These are phyloP conservation scores for Drosophila greeni DNA, from an alignment of 2,888 invertebrate genomes.

Conservation along the genomic window DNA sequence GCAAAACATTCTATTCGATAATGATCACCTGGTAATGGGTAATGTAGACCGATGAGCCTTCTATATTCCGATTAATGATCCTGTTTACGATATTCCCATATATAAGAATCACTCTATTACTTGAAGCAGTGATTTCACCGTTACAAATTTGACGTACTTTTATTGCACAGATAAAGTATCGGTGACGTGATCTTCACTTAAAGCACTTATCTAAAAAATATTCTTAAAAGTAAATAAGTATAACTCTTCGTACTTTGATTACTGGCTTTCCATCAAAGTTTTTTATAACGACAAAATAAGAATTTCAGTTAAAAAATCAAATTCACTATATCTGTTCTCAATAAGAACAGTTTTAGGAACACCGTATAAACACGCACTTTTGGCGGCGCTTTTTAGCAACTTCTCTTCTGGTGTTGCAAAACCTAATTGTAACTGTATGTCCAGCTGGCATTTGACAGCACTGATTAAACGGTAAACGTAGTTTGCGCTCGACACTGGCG, in stretches of 20 bases:
- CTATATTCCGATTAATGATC: not conserved
- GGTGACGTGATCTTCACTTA: no score
- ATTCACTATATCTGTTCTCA: not conserved
- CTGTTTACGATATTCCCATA: not conserved
- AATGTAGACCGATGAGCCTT: not conserved
- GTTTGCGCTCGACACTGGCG: not conserved
- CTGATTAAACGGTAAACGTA: not conserved
- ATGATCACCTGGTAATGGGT: not conserved
- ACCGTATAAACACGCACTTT: not conserved
- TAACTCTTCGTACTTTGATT: not conserved
- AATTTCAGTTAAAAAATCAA: not conserved
- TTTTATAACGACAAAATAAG: no score
- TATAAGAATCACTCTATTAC: no score
- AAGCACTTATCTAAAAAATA: not conserved
- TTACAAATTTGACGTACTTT: not conserved
- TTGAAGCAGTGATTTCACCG: not conserved
- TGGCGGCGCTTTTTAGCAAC: not conserved
- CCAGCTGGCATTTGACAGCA: not conserved
- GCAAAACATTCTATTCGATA: slow-evolving; percentile 2
- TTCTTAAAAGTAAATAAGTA: not conserved
- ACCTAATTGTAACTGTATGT: no score
- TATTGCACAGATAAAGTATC: no score
- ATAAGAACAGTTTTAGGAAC: not conserved
- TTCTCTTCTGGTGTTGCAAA: not conserved
- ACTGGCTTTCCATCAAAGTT: no score